Percentiles rank a stretch among this genome's conserved stretches.
These are phyloP conservation scores for Echinarachnius parma DNA, from an alignment of 53 echinoderm and acorn worm genomes.

Conservation along the genomic window DNA sequence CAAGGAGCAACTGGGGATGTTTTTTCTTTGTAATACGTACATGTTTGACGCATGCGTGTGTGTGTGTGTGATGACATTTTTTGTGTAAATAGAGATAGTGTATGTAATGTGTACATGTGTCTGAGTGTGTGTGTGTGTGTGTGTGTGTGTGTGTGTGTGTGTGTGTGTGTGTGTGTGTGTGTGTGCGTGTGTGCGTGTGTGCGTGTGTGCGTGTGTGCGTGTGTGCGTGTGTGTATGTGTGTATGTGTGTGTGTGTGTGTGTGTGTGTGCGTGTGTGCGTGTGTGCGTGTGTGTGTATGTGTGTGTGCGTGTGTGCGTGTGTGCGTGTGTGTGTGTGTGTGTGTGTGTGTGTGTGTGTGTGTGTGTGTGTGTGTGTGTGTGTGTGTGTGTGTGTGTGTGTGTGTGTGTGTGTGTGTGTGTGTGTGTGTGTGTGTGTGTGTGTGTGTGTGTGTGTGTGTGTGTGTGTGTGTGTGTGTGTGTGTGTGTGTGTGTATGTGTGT, in stretches of 20 bases:
- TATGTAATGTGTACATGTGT: neutral
- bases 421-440: conserved; percentile 1
- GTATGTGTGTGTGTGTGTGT: neutral
- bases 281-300: no score
- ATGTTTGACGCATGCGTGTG: no score
- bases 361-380: neutral
- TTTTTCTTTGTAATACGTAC: no score
- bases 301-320: neutral
- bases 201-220: neutral
- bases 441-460: neutral
- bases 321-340: neutral
- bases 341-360: neutral
- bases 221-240: neutral
- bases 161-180: no score
- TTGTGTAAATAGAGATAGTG: neutral
- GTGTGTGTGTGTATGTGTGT: neutral
- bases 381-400: no score
- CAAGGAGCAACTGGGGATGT: no score
- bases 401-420: neutral
- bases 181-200: no score
- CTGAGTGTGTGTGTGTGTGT: no score
- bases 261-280: neutral
- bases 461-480: conserved; percentile 2
- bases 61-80: neutral
- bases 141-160: no score